Conservation (phyloP, 2,797 vertebrate genomes). For the Salarias fasciatus region DNA sequence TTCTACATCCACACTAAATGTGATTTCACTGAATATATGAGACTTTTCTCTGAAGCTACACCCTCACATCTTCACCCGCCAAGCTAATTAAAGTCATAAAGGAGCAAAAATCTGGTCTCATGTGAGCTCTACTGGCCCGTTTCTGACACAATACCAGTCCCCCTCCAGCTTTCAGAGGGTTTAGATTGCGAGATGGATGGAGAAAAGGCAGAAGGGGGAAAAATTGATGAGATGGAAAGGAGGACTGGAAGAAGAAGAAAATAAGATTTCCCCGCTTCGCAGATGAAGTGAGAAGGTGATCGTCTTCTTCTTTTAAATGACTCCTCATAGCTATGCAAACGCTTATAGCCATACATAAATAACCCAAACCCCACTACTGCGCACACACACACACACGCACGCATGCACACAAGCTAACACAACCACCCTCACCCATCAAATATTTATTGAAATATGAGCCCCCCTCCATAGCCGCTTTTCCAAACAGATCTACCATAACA, state of each 20-base stretch:
- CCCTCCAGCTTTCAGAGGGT: constrained; percentile 12
- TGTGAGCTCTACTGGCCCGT: constrained; percentile 12
- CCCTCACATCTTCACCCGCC: background rate
- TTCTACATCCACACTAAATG: background rate
- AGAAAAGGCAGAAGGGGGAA: constrained; percentile 6
- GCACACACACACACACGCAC: constrained; percentile 12
- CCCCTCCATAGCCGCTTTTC: constrained; percentile 30
- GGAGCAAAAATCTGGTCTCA: constrained; percentile 29
- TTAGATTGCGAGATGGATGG: constrained; percentile 16
- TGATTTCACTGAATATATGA: background rate
- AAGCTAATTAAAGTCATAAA: constrained; percentile 35
- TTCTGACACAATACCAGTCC: constrained; percentile 17
- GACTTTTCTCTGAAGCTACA: background rate
- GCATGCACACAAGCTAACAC: constrained; percentile 8
- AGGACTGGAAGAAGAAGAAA: constrained; percentile 34
- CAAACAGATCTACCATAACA: constrained; percentile 65
- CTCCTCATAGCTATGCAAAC: constrained; percentile 27
- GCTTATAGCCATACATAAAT: constrained; percentile 14
- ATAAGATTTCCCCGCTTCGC: constrained; percentile 26
- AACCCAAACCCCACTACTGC: constrained; percentile 8
- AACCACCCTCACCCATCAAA: constrained; percentile 54
- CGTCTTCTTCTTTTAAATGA: constrained; percentile 32
- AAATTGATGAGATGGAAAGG: constrained; percentile 25
- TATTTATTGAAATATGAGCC: constrained; percentile 72
- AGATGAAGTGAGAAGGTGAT: constrained; percentile 44